These are phyloP conservation scores for Napeogenes sylphis DNA, from an alignment of 2,888 invertebrate genomes.

Conservation along the genomic window DNA sequence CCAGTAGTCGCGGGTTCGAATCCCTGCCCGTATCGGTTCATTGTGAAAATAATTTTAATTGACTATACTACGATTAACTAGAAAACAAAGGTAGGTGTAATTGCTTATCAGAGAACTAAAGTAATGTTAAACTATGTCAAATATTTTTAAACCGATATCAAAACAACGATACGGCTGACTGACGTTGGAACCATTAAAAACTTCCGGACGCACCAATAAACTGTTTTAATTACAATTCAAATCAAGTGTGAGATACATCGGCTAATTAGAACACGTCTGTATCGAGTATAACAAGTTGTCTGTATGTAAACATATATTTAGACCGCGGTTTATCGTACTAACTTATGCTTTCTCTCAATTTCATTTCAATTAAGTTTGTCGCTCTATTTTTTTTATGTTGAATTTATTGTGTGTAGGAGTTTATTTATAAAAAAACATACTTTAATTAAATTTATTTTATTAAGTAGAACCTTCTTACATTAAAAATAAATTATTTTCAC, in stretches of 20 bases:
- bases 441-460: background rate
- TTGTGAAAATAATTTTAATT: no score
- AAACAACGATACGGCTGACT: background rate
- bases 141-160: no score
- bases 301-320: conserved; percentile 16
- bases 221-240: conserved; percentile 27
- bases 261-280: conserved; percentile 21
- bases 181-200: conserved; percentile 20
- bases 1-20: no score
- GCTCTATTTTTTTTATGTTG: background rate
- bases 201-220: conserved; percentile 23
- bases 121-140: no score
- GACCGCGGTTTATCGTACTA: conserved; percentile 20
- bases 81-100: no score
- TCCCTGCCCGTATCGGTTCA: no score
- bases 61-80: no score
- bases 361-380: conserved; percentile 7
- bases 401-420: background rate
- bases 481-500: conserved; percentile 32
- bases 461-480: conserved; percentile 10
- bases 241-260: conserved; percentile 18
- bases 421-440: background rate
- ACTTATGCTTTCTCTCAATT: conserved; percentile 13
- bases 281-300: conserved; percentile 22
- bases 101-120: no score